Evolutionary conservation across 1,140 invertebrate species (phyloP).

Genomic region (Aphelenchoides avenae): DNA sequence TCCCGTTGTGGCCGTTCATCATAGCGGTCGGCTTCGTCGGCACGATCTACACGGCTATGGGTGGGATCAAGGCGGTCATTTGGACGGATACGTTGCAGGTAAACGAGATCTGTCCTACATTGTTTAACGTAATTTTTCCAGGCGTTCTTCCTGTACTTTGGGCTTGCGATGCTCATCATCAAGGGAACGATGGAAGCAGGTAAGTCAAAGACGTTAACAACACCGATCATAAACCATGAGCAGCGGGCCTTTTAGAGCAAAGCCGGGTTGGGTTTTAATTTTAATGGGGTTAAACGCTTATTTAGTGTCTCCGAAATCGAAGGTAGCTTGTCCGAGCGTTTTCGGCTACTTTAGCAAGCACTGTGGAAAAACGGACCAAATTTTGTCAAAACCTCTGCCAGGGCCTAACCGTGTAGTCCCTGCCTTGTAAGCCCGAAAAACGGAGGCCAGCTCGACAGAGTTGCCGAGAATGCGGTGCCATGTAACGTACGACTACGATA

Average conservation of each 20-base stretch:
- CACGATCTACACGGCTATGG: slow-evolving; percentile 44
- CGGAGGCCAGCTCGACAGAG: too few relatives aligned
- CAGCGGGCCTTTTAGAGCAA: too few relatives aligned
- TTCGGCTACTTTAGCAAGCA: too few relatives aligned
- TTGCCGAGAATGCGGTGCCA: too few relatives aligned
- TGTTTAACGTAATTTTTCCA: slow-evolving; percentile 6
- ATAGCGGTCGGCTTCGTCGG: slow-evolving; percentile 33
- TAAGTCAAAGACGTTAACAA: slow-evolving; percentile 20
- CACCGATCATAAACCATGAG: slow-evolving; percentile 7
- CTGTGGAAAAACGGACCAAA: too few relatives aligned
- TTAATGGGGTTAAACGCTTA: too few relatives aligned
- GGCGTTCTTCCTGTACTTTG: slow-evolving; percentile 33
- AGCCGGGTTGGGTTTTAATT: too few relatives aligned
- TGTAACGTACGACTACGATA: too few relatives aligned
- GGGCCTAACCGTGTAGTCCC: neutral
- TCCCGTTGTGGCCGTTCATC: slow-evolving; percentile 45
- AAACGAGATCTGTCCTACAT: neutral
- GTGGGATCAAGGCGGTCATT: slow-evolving; percentile 51
- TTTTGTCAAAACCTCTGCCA: neutral
- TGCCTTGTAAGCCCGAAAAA: too few relatives aligned
- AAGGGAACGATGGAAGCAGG: slow-evolving; percentile 48
- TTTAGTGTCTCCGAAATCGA: too few relatives aligned
- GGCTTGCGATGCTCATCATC: slow-evolving; percentile 34
- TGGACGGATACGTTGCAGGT: slow-evolving; percentile 50
- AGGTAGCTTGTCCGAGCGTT: too few relatives aligned